phyloP scores from a whole-genome alignment of 92 coral and sea anemone species.

The Phenganax subtilis region DNA sequence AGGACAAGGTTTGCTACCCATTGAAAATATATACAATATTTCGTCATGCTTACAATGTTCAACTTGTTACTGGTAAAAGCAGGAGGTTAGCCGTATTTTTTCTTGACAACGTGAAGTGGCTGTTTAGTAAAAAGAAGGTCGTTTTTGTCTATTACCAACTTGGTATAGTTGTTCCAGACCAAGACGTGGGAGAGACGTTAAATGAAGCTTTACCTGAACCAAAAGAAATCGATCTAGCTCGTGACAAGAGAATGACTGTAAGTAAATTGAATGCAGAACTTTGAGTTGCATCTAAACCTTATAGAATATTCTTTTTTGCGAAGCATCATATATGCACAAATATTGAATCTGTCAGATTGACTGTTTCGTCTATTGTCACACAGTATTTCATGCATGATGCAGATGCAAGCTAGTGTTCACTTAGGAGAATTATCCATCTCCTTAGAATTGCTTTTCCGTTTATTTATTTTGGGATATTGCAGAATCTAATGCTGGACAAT shows the following conservation, averaged over 20 bases:
- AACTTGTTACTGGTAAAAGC: no score
- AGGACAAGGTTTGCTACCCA: not conserved
- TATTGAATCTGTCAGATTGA: not conserved
- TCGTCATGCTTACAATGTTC: not conserved
- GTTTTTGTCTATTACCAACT: not conserved
- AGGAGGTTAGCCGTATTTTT: no score
- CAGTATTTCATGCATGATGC: not conserved
- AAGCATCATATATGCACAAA: no score
- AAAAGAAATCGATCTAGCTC: conserved; percentile 40
- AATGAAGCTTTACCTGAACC: conserved; percentile 35
- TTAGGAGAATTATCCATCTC: no score
- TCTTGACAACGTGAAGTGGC: no score
- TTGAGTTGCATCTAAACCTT: no score
- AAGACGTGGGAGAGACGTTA: not conserved
- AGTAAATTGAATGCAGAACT: not conserved
- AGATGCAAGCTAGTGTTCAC: no score
- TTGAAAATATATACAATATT: not conserved
- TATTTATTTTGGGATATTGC: conserved; percentile 3
- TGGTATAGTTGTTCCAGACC: not conserved
- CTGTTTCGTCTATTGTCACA: not conserved
- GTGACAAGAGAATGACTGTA: conserved; percentile 16
- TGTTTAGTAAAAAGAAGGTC: no score
- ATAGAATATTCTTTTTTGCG: no score
- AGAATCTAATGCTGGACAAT: conserved; percentile 70
- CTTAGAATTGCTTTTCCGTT: no score